Conservation (phyloP, 2,113 vertebrate genomes). For the Cephalophus harveyi region DNA sequence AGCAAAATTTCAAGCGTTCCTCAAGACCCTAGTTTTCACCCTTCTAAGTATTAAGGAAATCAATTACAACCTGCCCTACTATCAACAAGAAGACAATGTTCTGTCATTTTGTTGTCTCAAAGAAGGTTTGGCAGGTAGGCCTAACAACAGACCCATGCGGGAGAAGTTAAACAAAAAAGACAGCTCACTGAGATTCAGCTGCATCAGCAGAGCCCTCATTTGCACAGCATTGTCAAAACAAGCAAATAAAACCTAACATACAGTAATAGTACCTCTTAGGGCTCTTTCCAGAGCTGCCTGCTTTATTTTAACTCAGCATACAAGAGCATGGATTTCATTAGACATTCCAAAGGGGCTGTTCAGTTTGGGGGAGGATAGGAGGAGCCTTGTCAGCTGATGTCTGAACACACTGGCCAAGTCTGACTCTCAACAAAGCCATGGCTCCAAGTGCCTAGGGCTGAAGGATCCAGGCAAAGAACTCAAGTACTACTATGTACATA, state of each 20-base stretch:
- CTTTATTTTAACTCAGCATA: neutral
- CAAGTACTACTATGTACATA: neutral
- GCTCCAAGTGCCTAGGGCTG: neutral
- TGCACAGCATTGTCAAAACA: slow-evolving; percentile 39
- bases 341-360: neutral
- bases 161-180: neutral
- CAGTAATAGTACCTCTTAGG: neutral
- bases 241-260: slow-evolving; percentile 15
- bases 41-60: slow-evolving; percentile 5
- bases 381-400: neutral
- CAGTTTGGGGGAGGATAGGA: neutral
- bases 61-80: slow-evolving; percentile 31
- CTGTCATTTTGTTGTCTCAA: neutral
- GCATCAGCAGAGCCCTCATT: neutral
- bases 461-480: neutral
- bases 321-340: slow-evolving; percentile 15
- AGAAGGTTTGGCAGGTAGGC: neutral
- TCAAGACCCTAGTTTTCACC: neutral
- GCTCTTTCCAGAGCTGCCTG: slow-evolving; percentile 21
- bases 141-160: neutral
- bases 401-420: neutral
- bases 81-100: neutral
- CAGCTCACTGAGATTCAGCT: neutral
- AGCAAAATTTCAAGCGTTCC: neutral
- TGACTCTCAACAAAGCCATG: neutral